phyloP scores from a whole-genome alignment of 2,888 invertebrate species.

The Trissonchulus sp. region DNA sequence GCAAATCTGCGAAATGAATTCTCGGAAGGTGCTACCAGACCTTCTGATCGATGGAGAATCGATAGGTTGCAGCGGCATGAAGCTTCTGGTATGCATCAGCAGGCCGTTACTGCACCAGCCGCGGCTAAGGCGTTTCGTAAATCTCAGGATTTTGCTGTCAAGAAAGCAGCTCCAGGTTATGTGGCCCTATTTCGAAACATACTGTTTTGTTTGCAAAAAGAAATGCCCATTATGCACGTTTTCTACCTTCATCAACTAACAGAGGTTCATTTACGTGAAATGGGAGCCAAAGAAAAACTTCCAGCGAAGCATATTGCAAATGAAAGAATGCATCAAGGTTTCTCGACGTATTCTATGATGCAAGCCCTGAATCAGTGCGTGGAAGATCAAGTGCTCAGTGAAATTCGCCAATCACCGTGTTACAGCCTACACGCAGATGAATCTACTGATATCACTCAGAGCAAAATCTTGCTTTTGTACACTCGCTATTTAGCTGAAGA shows the following conservation, averaged over 20 bases:
- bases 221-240: conserved; percentile 3
- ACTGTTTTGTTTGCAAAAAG: conserved; percentile 4
- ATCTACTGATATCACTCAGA: conserved; percentile 6
- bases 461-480: conserved; percentile 6
- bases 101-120: neutral
- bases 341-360: neutral
- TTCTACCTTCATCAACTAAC: neutral
- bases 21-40: neutral
- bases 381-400: neutral
- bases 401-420: neutral
- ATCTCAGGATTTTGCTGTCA: neutral
- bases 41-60: neutral
- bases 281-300: neutral
- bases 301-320: conserved; percentile 1
- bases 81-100: neutral
- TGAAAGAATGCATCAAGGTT: conserved; percentile 3
- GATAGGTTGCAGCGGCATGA: conserved; percentile 4
- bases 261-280: neutral
- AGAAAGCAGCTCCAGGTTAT: neutral
- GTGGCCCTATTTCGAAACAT: neutral
- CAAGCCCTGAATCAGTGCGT: neutral
- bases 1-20: neutral
- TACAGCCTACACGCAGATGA: conserved; percentile 7
- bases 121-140: neutral
- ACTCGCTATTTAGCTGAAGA: neutral